Conservation (phyloP, 2,797 vertebrate genomes). For the Tenualosa ilisha region DNA sequence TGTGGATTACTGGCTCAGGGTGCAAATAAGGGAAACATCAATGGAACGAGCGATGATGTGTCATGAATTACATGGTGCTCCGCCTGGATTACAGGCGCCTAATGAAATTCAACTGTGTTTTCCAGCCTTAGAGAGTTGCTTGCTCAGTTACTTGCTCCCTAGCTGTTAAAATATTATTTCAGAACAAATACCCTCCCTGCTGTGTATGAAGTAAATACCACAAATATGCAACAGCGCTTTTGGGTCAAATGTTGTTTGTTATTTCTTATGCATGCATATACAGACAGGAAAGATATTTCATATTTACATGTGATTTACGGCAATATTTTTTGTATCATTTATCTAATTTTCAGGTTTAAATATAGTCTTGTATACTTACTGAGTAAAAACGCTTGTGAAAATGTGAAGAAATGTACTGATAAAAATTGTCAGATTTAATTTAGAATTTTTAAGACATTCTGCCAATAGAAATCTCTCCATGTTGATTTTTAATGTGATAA, state of each 20-base stretch:
- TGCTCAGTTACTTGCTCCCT: neutral
- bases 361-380: neutral
- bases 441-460: no score
- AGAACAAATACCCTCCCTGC: neutral
- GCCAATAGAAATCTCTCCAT: neutral
- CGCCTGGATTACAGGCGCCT: neutral
- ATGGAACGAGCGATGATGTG: neutral
- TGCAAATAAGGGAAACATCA: neutral
- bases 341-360: neutral
- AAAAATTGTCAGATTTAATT: neutral
- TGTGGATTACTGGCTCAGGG: neutral
- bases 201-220: neutral
- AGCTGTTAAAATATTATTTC: slow-evolving; percentile 1
- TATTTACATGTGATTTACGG: neutral
- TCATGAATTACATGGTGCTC: neutral
- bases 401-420: neutral
- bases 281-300: neutral
- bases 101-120: slow-evolving; percentile 17
- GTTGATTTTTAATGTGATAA: neutral
- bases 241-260: no score
- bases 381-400: neutral
- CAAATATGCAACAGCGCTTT: neutral
- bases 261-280: neutral
- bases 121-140: neutral
- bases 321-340: neutral